Conservation (phyloP, 1,140 invertebrate species). For the Acromyrmex heyeri region DNA sequence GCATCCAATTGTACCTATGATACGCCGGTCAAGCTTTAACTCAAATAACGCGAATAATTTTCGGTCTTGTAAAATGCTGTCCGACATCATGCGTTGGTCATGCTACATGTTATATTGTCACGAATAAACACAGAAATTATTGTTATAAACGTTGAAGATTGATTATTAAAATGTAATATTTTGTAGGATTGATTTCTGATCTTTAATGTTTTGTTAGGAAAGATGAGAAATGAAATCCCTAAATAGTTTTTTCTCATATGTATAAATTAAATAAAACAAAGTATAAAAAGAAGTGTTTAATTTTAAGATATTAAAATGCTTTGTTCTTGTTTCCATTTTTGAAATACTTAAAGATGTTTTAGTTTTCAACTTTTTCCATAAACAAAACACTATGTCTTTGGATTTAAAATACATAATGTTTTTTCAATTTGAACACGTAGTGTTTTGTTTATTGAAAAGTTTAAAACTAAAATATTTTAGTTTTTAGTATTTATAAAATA, state of each 20-base stretch:
- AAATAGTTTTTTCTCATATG: neutral
- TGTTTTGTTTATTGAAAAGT: too few species aligned
- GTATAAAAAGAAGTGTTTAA: neutral
- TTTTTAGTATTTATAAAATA: too few species aligned
- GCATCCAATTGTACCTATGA: slow-evolving; percentile 76
- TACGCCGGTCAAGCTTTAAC: slow-evolving; percentile 63
- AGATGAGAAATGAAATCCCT: neutral
- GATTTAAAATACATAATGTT: too few species aligned
- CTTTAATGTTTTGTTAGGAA: neutral
- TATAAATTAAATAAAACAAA: neutral
- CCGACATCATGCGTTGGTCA: slow-evolving; percentile 16
- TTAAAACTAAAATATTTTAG: too few species aligned
- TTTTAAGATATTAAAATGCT: too few species aligned
- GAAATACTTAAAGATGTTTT: too few species aligned
- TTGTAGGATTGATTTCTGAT: neutral
- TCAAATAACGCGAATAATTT: slow-evolving; percentile 73
- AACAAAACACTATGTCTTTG: too few species aligned
- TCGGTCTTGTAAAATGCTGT: slow-evolving; percentile 55
- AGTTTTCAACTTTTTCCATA: too few species aligned
- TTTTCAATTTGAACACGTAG: too few species aligned
- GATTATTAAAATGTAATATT: neutral
- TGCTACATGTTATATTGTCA: slow-evolving; percentile 13
- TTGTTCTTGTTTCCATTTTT: too few species aligned
- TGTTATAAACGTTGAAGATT: neutral
- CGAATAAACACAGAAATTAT: neutral